phyloP scores from a whole-genome alignment of 2,797 vertebrate species.

The Siniperca scherzeri region DNA sequence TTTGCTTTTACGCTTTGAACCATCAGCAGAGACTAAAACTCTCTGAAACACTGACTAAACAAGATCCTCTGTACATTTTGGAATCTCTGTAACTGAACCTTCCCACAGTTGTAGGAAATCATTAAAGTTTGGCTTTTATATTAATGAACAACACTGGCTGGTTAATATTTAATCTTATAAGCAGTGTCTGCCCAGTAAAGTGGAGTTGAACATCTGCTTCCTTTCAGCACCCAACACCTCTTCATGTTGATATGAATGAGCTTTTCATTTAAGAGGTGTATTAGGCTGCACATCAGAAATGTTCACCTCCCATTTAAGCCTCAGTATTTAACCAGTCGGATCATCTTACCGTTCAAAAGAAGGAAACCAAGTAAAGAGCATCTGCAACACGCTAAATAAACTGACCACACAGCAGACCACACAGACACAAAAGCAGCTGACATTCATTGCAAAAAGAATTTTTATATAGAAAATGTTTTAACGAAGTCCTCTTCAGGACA shows the following conservation, averaged over 20 bases:
- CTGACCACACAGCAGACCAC: background rate
- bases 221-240: background rate
- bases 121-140: too few relatives aligned
- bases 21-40: too few relatives aligned
- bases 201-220: background rate
- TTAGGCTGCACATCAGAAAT: background rate
- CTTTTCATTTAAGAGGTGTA: background rate
- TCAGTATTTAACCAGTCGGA: background rate
- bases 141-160: background rate
- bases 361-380: background rate
- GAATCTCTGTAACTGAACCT: too few relatives aligned
- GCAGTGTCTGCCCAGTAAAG: background rate
- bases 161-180: background rate
- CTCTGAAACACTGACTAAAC: too few relatives aligned
- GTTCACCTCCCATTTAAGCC: background rate
- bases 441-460: background rate
- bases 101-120: too few relatives aligned
- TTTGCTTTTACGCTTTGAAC: background rate
- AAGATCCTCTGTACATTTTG: background rate
- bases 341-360: background rate
- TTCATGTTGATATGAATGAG: background rate
- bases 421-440: background rate
- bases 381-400: too few relatives aligned
- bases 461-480: background rate
- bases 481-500: background rate